Base-by-base conservation (phyloP, 1,140 invertebrate species). In the Bathynomus jamesi region DNA sequence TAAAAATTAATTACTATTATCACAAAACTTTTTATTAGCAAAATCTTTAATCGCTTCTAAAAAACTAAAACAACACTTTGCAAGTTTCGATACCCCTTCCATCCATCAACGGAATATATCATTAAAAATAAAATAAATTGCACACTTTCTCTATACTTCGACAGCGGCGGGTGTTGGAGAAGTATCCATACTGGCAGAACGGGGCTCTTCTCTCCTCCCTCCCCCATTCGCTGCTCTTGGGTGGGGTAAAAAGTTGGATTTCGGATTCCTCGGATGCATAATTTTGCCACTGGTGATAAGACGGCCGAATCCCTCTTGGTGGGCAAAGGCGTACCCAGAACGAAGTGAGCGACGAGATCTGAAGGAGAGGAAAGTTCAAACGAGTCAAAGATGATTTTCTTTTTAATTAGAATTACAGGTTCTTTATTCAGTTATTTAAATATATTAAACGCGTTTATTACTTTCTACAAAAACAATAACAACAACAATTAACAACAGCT, bases 241-340 rank as follows among this genome's bases (percentile, higher is more conserved):
- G 25, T 71, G 71, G 4, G 69, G 70, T 31, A 73, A 13, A 25
- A 27, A 17, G 29, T 62, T 62, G n/a, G 61, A 63, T 32, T 65
- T 67, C 13, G 66, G 71, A 53, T 73, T 71, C 25, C 69, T 67
- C 5, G 74, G 78, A n/a, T 90, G 87, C 94, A 98, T 98, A 78
- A 98, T 96, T 83, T 96, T 96, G 46, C 97, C 97, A 40, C 94
- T 97, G 4, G 95, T 98, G 79, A 99, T 99, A 27, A 99, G 89
- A 8, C 95, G 87, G 46, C 96, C 97, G 84, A 99, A 99, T 78
- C 97, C 96, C 86, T 97, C 93, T 79, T 89, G 87, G 84, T 99
- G 97, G 30, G 97, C 94, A 84, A 99, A 99, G 1, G 97, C 97
- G 82, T 99, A 99, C 40, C 96, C 96, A 0, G 95, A 98, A 17